Evolutionary conservation across 2,797 vertebrate genomes (phyloP).

Genomic region (Crotalus adamanteus): DNA sequence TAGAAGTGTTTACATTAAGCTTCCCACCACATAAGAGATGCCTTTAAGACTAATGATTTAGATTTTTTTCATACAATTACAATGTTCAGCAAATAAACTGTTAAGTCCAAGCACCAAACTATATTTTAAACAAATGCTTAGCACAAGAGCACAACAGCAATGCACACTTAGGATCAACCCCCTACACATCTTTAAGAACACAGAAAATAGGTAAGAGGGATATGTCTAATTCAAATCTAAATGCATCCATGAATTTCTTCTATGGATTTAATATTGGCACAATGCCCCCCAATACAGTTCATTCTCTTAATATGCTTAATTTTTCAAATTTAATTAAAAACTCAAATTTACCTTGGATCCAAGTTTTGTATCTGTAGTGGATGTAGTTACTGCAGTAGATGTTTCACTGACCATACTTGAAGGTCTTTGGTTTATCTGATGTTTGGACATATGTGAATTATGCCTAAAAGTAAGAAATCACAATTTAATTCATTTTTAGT

Average conservation of each 20-base stretch:
- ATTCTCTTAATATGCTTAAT: background rate
- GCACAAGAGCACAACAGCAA: background rate
- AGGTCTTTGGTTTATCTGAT: slow-evolving; percentile 83
- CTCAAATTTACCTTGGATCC: slow-evolving; percentile 82
- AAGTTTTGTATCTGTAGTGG: slow-evolving; percentile 78
- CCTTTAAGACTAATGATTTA: background rate
- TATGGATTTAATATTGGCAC: background rate
- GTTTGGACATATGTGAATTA: slow-evolving; percentile 88
- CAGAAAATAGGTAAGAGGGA: background rate
- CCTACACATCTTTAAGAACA: background rate
- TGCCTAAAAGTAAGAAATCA: slow-evolving; percentile 69
- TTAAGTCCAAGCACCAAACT: background rate
- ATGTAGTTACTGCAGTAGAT: slow-evolving; percentile 80
- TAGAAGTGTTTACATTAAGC: background rate
- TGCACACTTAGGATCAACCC: background rate
- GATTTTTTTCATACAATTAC: background rate
- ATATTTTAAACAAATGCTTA: background rate
- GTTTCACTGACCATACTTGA: slow-evolving; percentile 92
- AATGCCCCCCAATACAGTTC: background rate
- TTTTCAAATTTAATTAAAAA: background rate
- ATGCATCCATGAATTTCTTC: background rate
- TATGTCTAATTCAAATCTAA: background rate
- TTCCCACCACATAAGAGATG: background rate
- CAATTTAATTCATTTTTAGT: slow-evolving; percentile 22
- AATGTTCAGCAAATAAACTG: background rate